A percentile compares a stretch with the other conserved stretches of the same genome.
Conservation (phyloP, 92 coral and sea anemone genomes). For the Porites evermanni region DNA sequence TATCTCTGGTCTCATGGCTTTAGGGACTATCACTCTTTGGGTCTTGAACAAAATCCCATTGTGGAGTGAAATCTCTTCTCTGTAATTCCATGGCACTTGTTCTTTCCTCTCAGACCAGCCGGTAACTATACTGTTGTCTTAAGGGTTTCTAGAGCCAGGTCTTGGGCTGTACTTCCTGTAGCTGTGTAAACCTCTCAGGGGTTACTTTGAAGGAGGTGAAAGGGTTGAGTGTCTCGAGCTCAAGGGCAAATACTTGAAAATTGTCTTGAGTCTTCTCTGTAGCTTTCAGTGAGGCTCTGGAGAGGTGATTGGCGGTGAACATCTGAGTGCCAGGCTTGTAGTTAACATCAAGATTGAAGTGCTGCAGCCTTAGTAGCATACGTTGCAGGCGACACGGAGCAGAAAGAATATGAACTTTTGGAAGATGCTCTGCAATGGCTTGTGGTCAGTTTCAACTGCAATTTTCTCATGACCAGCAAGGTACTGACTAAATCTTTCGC, state of each 20-base stretch:
- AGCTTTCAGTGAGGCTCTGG: constrained; percentile 36
- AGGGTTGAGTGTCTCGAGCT: constrained; percentile 39
- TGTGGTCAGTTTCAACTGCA: constrained; percentile 47
- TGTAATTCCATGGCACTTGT: constrained; percentile 51
- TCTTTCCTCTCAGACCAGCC: constrained; percentile 64
- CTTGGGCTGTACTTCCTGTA: constrained; percentile 46
- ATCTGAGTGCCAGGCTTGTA: constrained; percentile 45
- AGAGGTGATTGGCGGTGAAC: constrained; percentile 45
- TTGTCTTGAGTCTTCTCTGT: not conserved
- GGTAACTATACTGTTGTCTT: constrained; percentile 32
- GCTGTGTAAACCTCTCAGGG: constrained; percentile 41
- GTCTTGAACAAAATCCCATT: constrained; percentile 58
- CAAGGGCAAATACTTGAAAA: constrained; percentile 55
- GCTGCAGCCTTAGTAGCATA: constrained; percentile 39
- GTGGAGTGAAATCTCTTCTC: constrained; percentile 59
- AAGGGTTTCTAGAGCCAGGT: constrained; percentile 38
- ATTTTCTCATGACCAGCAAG: constrained; percentile 35
- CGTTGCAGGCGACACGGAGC: constrained; percentile 43
- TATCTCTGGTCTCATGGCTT: constrained; percentile 20
- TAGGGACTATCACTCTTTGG: constrained; percentile 45
- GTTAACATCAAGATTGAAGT: constrained; percentile 25
- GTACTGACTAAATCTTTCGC: constrained; percentile 49
- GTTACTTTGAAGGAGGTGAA: constrained; percentile 20
- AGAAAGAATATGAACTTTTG: constrained; percentile 35
- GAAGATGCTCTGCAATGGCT: constrained; percentile 55